Conservation (phyloP, 2,797 vertebrate species). For the Sebastiscus albofasciatus region DNA sequence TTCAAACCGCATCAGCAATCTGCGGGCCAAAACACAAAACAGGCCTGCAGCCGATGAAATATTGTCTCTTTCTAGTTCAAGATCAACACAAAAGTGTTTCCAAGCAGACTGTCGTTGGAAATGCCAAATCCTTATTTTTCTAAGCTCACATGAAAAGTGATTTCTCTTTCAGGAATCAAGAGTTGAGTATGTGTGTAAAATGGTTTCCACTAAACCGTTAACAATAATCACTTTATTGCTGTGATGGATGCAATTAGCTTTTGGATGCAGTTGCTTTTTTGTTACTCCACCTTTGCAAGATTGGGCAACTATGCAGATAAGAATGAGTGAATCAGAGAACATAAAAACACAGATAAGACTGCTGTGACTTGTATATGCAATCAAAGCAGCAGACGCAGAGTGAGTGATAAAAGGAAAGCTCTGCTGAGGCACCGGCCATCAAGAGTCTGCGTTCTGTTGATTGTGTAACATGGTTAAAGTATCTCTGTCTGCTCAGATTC, state of each 20-base stretch:
- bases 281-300: constrained; percentile 43
- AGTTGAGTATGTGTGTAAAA: constrained; percentile 31
- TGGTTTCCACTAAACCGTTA: constrained; percentile 35
- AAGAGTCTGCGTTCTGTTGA: constrained; percentile 41
- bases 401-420: constrained; percentile 65
- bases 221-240: constrained; percentile 50
- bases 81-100: constrained; percentile 59
- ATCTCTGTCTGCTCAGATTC: constrained; percentile 56
- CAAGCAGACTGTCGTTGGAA: constrained; percentile 33
- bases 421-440: constrained; percentile 45
- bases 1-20: constrained; percentile 45
- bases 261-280: constrained; percentile 39
- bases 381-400: constrained; percentile 56
- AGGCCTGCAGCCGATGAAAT: constrained; percentile 53
- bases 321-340: constrained; percentile 35
- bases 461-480: constrained; percentile 72
- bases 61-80: constrained; percentile 57
- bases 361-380: constrained; percentile 39
- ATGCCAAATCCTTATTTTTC: constrained; percentile 62
- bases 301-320: constrained; percentile 68
- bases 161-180: constrained; percentile 47
- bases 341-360: constrained; percentile 63
- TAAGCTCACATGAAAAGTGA: constrained; percentile 51
- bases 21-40: constrained; percentile 51
- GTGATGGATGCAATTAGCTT: constrained; percentile 62